Evolutionary conservation across 2,797 vertebrate species (phyloP).

Genomic region (Tokudaia muenninki): DNA sequence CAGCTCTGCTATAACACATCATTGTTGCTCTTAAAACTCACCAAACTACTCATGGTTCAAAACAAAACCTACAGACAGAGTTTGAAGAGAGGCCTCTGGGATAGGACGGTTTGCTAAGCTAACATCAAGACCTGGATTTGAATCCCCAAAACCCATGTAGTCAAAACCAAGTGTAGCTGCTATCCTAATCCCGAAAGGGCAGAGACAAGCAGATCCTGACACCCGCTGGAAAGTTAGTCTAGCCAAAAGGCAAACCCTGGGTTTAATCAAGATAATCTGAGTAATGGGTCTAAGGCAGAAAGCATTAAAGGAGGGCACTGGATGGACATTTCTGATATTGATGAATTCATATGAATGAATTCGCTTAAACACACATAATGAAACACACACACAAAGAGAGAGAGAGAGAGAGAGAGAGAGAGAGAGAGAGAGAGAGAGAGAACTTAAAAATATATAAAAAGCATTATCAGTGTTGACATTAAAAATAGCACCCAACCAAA

Average conservation of each 20-base stretch:
- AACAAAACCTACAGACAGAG: not conserved
- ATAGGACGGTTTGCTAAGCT: not conserved
- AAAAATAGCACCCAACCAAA: not conserved
- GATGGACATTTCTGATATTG: not conserved
- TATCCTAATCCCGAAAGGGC: not conserved
- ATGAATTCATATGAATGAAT: not conserved
- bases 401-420: not conserved
- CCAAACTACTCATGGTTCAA: not conserved
- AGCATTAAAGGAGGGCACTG: not conserved
- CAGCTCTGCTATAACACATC: not conserved
- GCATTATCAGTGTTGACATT: not conserved
- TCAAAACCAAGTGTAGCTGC: not conserved
- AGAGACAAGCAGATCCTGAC: not conserved
- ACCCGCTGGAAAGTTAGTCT: not conserved
- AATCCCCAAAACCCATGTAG: not conserved
- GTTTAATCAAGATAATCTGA: not conserved
- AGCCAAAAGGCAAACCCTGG: not conserved
- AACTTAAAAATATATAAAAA: not conserved
- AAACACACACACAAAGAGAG: not conserved
- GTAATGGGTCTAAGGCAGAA: not conserved
- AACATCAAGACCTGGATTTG: not conserved
- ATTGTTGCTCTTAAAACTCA: not conserved
- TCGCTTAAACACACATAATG: not conserved
- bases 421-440: accelerated
- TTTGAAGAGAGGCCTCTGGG: not conserved